Evolutionary conservation across 2,113 vertebrate species (phyloP), one percentile per base, ranked within the genome.

Genomic region (Pollachius pollachius): DNA sequence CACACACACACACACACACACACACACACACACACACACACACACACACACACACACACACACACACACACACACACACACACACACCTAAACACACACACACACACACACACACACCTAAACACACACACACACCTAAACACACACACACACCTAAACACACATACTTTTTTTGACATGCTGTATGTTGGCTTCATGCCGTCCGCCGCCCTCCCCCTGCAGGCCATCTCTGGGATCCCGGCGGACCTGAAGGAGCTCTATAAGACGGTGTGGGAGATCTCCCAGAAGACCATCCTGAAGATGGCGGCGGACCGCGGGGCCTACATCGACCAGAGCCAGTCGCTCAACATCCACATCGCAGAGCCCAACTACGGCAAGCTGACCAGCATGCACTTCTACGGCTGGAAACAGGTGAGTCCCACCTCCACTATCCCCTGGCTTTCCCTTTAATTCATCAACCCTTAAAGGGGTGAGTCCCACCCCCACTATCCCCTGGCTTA

Each of bases 191-290:
- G 1, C 5, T 25, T 27, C 13, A 15, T 23, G 6, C 6, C 15
- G 41, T 65, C 21, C 15, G 52, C 41, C 64, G 27, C 48, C 4
- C 48, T 62, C 62, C 58, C 56, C 65, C 15, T n/a, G 63, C 74
- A 94, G 93, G 62, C 61, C 1, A 92, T 99, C 57, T 41, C 81
- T 0, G 95, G 91, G 77, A 97, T 99, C 54, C 95, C 96, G 0
- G 89, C 89, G 0, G 97, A 99, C 74, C 21, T 99, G 73, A 99
- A 99, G 81, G 88, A 95, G 65, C 93, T 99, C 64, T 99, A 99
- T 41, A 99, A 99, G 88, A 99, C 97, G 0, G 96, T 99, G 52
- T 99, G 97, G 97, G 97, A 99, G 85, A 97, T 99, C 82, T 99
- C 97, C 7, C 97, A 99, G 73, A 99, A 97, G 77, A 96, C 91